These are phyloP conservation scores for Rhizomys pruinosus DNA, from an alignment of 2,113 vertebrate genomes.

Conservation along the genomic window DNA sequence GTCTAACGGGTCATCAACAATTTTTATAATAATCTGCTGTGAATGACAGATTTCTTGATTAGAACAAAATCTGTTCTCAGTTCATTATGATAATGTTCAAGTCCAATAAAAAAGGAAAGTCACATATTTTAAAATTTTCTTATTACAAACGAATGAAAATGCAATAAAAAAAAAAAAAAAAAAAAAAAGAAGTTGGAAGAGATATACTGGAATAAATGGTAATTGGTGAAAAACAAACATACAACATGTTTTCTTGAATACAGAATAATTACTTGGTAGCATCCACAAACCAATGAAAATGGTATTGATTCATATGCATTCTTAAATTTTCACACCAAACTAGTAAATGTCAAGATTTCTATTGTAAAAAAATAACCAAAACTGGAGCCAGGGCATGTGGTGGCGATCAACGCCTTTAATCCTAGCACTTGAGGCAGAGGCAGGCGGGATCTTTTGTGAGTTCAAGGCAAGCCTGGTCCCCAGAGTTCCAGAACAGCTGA, in stretches of 20 bases:
- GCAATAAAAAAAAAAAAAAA: too few relatives aligned
- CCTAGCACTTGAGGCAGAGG: too few relatives aligned
- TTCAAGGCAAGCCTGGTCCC: too few relatives aligned
- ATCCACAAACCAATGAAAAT: not conserved
- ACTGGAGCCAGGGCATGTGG: too few relatives aligned
- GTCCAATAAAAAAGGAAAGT: constrained; percentile 27
- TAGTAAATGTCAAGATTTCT: not conserved
- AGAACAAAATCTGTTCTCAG: constrained; percentile 44
- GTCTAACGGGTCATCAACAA: not conserved
- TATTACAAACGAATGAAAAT: constrained; percentile 5
- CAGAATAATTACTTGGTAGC: constrained; percentile 1
- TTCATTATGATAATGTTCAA: constrained; percentile 50
- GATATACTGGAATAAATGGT: too few relatives aligned
- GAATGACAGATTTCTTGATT: not conserved
- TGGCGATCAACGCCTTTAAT: too few relatives aligned
- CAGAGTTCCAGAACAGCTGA: too few relatives aligned
- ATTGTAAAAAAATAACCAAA: constrained; percentile 69
- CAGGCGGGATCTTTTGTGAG: too few relatives aligned
- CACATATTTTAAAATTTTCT: not conserved
- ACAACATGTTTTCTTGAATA: constrained; percentile 51
- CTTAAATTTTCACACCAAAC: too few relatives aligned
- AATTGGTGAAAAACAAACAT: too few relatives aligned
- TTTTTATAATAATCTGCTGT: constrained; percentile 12
- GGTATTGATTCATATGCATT: not conserved
- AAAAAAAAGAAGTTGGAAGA: too few relatives aligned